A percentile compares a stretch with the other conserved stretches of the same genome.
Evolutionary conservation across 2,888 invertebrate genomes (phyloP).

Genomic region (Alsophila aescularia): DNA sequence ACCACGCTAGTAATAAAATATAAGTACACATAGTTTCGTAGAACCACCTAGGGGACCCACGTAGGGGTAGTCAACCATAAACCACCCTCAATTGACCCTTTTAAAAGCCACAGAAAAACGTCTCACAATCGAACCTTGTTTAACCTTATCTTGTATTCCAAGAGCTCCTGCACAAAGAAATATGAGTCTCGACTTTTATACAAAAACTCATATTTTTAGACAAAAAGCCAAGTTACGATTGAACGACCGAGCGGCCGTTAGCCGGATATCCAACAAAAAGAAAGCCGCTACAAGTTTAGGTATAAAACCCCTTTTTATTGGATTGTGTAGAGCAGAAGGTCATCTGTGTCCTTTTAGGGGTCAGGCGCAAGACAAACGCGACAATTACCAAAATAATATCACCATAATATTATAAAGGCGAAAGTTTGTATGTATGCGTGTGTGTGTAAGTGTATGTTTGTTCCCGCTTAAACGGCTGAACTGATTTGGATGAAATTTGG

Average conservation of each 20-base stretch:
- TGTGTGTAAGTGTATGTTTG: too few species aligned
- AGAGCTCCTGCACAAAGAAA: conserved; percentile 1
- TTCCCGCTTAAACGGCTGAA: too few species aligned
- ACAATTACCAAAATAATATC: too few species aligned
- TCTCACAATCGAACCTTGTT: background rate
- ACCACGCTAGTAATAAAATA: too few species aligned
- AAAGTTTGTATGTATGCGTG: too few species aligned
- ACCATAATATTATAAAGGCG: too few species aligned
- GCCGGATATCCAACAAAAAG: conserved; percentile 34
- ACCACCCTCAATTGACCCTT: too few species aligned
- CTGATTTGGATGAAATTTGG: too few species aligned
- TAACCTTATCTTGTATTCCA: conserved; percentile 4
- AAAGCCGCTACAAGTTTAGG: conserved; percentile 51
- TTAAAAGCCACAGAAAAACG: too few species aligned
- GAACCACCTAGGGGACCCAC: too few species aligned
- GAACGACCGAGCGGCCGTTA: conserved; percentile 11
- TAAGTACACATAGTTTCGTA: too few species aligned
- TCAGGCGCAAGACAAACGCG: background rate
- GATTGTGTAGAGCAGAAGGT: conserved; percentile 56
- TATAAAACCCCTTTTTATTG: conserved; percentile 70
- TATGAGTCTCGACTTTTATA: conserved; percentile 12
- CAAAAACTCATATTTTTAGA: conserved; percentile 19
- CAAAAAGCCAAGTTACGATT: conserved; percentile 11
- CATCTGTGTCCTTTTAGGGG: conserved; percentile 44
- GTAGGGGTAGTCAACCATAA: too few species aligned